phyloP scores from a whole-genome alignment of 2,113 vertebrate genomes.

The Stercorarius parasiticus region DNA sequence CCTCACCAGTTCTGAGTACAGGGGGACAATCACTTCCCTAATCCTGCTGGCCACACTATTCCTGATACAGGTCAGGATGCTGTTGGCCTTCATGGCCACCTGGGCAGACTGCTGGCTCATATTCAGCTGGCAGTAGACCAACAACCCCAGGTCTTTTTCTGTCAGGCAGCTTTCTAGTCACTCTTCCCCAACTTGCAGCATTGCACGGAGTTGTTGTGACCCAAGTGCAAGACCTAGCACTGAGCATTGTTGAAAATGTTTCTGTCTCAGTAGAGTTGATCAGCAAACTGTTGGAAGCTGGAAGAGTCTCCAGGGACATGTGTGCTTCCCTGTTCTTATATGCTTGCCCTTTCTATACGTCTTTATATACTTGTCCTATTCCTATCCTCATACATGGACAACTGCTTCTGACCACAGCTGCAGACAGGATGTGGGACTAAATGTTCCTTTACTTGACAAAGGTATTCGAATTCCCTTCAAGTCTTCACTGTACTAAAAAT shows the following conservation, averaged over 20 bases:
- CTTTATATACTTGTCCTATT: background rate
- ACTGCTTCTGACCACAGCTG: background rate
- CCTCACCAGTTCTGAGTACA: fast-evolving
- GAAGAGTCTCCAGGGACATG: background rate
- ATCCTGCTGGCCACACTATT: background rate
- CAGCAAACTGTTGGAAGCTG: background rate
- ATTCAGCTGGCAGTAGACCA: fast-evolving
- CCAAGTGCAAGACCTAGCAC: fast-evolving
- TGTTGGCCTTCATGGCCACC: background rate
- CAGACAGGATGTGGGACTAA: background rate
- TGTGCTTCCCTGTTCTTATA: background rate
- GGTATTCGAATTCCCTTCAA: background rate
- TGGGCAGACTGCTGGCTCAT: background rate
- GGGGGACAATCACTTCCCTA: fast-evolving
- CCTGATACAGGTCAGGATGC: background rate
- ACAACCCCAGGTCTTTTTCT: fast-evolving
- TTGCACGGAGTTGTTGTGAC: background rate
- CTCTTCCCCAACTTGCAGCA: fast-evolving
- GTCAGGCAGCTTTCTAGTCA: fast-evolving
- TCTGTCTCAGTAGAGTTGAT: background rate
- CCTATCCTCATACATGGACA: fast-evolving
- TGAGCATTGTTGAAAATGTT: background rate
- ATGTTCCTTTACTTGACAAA: background rate
- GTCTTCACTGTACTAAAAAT: background rate
- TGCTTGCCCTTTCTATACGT: background rate